Conservation (phyloP, 2,888 invertebrate genomes). For the Ophion ventricosus region DNA sequence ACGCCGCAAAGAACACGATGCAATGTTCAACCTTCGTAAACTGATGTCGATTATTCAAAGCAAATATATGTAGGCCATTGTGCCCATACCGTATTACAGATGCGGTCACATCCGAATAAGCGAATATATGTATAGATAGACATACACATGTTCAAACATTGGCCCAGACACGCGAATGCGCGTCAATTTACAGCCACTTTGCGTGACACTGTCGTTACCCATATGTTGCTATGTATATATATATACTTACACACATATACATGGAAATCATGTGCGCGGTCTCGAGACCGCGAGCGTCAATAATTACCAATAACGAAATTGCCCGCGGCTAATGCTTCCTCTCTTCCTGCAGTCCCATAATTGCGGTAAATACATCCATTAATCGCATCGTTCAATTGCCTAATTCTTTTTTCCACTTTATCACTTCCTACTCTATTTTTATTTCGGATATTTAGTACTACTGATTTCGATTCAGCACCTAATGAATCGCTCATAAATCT, state of each 20-base stretch:
- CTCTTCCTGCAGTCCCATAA: not conserved
- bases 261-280: conserved; percentile 34
- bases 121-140: conserved; percentile 2
- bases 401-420: not conserved
- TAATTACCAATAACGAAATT: conserved; percentile 44
- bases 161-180: conserved; percentile 4
- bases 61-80: conserved; percentile 49
- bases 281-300: conserved; percentile 36
- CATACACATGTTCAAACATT: conserved; percentile 15
- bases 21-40: conserved; percentile 56
- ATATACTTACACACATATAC: not conserved
- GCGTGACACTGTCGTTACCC: conserved; percentile 29
- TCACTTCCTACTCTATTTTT: not conserved
- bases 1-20: conserved; percentile 24
- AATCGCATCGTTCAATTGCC: not conserved
- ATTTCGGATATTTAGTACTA: not conserved
- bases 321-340: conserved; percentile 11
- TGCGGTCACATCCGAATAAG: conserved; percentile 7
- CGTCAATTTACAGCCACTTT: conserved; percentile 60
- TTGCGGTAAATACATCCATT: conserved; percentile 8
- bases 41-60: conserved; percentile 60
- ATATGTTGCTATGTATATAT: not conserved
- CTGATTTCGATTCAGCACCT: not conserved
- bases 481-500: not conserved
- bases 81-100: conserved; percentile 12